phyloP scores from a whole-genome alignment of 2,888 invertebrate genomes.

The Drosophila picticornis region DNA sequence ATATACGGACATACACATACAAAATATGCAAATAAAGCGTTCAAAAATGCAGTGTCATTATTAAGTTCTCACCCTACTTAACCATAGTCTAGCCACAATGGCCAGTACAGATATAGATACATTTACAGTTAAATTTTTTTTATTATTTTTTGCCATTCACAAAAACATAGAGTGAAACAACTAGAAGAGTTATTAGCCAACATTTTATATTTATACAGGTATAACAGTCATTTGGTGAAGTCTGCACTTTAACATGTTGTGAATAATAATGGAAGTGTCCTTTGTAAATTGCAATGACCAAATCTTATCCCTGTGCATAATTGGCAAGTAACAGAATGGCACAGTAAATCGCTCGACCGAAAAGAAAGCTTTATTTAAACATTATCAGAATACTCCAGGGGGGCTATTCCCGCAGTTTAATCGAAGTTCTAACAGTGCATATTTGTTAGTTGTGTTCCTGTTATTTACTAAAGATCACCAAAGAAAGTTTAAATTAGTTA shows the following conservation, averaged over 20 bases:
- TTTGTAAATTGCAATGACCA: not conserved
- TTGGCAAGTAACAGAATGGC: not conserved
- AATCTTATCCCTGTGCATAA: not conserved
- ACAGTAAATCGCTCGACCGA: not conserved
- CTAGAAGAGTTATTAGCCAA: not conserved
- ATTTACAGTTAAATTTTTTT: not conserved
- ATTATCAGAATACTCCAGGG: not conserved
- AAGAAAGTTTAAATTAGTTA: not conserved
- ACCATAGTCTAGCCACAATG: not conserved
- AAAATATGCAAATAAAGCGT: constrained; percentile 34
- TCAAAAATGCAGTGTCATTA: constrained; percentile 68
- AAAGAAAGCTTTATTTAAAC: not conserved
- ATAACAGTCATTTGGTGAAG: not conserved
- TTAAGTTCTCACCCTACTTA: constrained; percentile 46
- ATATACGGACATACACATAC: not conserved
- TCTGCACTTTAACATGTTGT: not conserved
- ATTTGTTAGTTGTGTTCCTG: not conserved
- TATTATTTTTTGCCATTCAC: no score
- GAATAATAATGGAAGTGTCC: not conserved
- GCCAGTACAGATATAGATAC: constrained; percentile 6
- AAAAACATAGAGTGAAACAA: not conserved
- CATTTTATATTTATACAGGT: not conserved
- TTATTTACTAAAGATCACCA: not conserved
- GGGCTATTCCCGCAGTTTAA: not conserved
- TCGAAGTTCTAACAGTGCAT: not conserved